Percentiles rank a stretch among this genome's conserved stretches.
These are phyloP conservation scores for Ptychochromis oligacanthus DNA, from an alignment of 2,113 vertebrate species.

Conservation along the genomic window DNA sequence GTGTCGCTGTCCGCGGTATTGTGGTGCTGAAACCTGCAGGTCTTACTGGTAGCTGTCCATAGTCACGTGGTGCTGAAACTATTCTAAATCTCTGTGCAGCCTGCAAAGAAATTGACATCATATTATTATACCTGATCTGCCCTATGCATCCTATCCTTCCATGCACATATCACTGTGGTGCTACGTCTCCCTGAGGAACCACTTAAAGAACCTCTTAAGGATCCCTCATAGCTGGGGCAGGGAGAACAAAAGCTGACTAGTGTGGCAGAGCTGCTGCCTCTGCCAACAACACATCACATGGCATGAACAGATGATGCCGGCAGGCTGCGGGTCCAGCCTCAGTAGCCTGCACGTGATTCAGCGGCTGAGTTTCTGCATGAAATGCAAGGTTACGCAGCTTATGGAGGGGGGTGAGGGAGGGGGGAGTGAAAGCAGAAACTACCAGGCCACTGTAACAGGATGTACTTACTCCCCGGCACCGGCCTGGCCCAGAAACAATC, in stretches of 20 bases:
- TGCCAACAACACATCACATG: conserved; percentile 61
- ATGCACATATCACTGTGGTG: not conserved
- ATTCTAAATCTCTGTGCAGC: not conserved
- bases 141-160: not conserved
- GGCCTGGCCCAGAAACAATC: conserved; percentile 52
- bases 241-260: not conserved
- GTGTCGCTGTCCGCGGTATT: not conserved
- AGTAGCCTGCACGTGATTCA: conserved; percentile 62
- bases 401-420: not conserved
- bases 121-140: not conserved
- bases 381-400: conserved; percentile 58
- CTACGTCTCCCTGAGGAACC: not conserved
- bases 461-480: conserved; percentile 57
- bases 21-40: conserved; percentile 42
- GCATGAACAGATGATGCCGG: conserved; percentile 42
- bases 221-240: not conserved
- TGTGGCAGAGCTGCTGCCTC: conserved; percentile 11
- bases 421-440: conserved; percentile 19
- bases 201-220: not conserved
- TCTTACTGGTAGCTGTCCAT: not conserved
- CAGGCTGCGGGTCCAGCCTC: conserved; percentile 48
- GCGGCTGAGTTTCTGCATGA: conserved; percentile 41
- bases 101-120: not conserved
- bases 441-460: conserved; percentile 69
- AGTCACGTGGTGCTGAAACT: conserved; percentile 40